Evolutionary conservation across 2,113 vertebrate genomes (phyloP), one percentile per base, ranked within the genome.

Genomic region (Indri indri): DNA sequence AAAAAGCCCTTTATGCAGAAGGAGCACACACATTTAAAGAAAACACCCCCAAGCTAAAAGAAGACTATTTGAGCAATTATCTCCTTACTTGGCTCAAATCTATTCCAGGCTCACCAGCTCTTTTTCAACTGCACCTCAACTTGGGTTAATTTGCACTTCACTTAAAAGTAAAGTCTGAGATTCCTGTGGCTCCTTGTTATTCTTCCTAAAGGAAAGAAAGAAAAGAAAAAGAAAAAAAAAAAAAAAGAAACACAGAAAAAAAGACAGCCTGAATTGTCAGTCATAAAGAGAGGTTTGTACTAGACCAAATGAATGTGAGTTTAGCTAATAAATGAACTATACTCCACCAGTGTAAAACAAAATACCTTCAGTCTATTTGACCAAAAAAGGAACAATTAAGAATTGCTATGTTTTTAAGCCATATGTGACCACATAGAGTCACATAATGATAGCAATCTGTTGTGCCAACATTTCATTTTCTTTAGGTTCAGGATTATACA

Each of bases 401-500:
- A 96, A 95, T 70, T 80, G 71, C 37, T 61, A 34, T 82, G 14
- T 66, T 94, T 76, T 87, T 85, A 81, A 96, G 68, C 79, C 89
- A 40, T 95, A 63, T 80, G 88, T 87, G 88, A 97, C 82, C 86
- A 96, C 14, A 88, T 6, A 86, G 45, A 97, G 57, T n/a, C 37
- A 97, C 65, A 95, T 12, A 91, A 96, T 82, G 66, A 96, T 6
- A 90, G 52, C 74, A 96, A 82, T 96, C 74, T 96, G 81, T 79
- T 97, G 76, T 87, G 54, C 6, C 61, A 97, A 95, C 54, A 85
- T 73, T 84, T 93, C 70, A 76, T 90, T 95, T 93, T 96, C 91
- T 87, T 96, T 96, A 97, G 32, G 71, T 91, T 65, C 84, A 96
- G 76, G 84, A 96, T 71, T 93, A 96, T 37, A 96, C 18, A 93